Percentiles rank a stretch among this genome's conserved stretches.
These are phyloP conservation scores for Archocentrus centrarchus DNA, from an alignment of 2,113 vertebrate species.

Conservation along the genomic window DNA sequence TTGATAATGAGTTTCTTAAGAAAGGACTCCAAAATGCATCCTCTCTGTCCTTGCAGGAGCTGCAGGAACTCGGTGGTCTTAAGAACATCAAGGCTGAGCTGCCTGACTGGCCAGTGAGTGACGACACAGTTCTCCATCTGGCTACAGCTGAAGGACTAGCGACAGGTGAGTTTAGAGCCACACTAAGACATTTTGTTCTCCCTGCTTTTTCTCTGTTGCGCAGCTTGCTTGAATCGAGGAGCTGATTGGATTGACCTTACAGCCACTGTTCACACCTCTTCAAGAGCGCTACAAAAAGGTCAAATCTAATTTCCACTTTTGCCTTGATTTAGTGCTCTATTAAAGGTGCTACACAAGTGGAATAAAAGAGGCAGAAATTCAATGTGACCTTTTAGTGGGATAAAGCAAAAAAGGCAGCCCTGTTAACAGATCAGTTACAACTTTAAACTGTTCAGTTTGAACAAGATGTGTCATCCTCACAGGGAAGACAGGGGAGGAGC, in stretches of 20 bases:
- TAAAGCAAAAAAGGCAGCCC: slow-evolving; percentile 30
- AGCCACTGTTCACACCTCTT: background rate
- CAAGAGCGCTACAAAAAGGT: slow-evolving; percentile 52
- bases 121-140: slow-evolving; percentile 87
- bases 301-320: slow-evolving; percentile 52
- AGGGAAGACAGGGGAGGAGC: slow-evolving; percentile 82
- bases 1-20: background rate
- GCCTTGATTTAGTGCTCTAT: slow-evolving; percentile 52
- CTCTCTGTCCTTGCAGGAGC: slow-evolving; percentile 66
- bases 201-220: background rate
- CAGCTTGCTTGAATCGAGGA: slow-evolving; percentile 1
- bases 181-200: background rate
- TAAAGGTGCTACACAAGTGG: slow-evolving; percentile 18
- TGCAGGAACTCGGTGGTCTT: slow-evolving; percentile 82
- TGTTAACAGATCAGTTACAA: slow-evolving; percentile 18
- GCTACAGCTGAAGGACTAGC: slow-evolving; percentile 85
- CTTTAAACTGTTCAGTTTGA: slow-evolving; percentile 19
- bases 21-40: background rate
- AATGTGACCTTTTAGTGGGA: slow-evolving; percentile 57
- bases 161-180: slow-evolving; percentile 75
- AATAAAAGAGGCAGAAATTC: slow-evolving; percentile 22
- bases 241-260: slow-evolving; percentile 43
- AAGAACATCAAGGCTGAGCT: slow-evolving; percentile 76
- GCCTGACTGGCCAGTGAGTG: slow-evolving; percentile 87
- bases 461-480: background rate